Evolutionary conservation across 2,113 vertebrate genomes (phyloP), one percentile per base, ranked within the genome.

Genomic region (Oncorhynchus nerka): DNA sequence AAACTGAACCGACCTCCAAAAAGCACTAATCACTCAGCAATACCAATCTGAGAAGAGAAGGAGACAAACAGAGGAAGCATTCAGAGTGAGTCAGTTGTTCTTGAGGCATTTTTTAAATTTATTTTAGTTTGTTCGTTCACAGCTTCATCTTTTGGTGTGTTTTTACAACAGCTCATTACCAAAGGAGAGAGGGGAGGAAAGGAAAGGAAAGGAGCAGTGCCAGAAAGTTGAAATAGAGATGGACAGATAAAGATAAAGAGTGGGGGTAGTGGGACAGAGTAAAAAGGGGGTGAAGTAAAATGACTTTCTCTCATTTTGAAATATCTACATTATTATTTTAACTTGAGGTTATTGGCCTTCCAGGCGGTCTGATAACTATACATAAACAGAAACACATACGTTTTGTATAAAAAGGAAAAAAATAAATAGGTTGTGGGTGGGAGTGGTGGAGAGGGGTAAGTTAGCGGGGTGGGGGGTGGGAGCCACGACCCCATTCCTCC

Each of bases 41-140:
- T 45, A 11, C 39, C 39, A 45, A 45, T 12, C 39, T 0, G 9
- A 45, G 39, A 45, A 45, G 16, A 19, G 15, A 55, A 4, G 16
- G 16, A 55, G 16, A 16, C 51, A 5, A 55, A 19, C 51, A 80
- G 67, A 73, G 34, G 22, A 45, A 45, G 39, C 39, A 45, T 70
- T 32, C 34, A 68, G 11, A 49, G 39, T 51, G 48, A 86, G 78
- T 76, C 85, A 48, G 24, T 4, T 45, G 62, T 51, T 75, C 34
- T 87, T 61, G 4, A 83, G 85, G 82, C 75, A 76, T 85, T 85
- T 82, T 80, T 81, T 79, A 65, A 0, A 7, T 34, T 26, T 51
- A 13, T 78, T 89, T 89, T 71, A 87, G 89, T 91, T 77, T 69
- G 79, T 88, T 90, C 74, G 86, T 92, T 93, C 89, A 93, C 92